Percentiles rank a stretch among this genome's conserved stretches.
Evolutionary conservation across 2,113 vertebrate species (phyloP).

Genomic region (Rhabdornis inornatus): DNA sequence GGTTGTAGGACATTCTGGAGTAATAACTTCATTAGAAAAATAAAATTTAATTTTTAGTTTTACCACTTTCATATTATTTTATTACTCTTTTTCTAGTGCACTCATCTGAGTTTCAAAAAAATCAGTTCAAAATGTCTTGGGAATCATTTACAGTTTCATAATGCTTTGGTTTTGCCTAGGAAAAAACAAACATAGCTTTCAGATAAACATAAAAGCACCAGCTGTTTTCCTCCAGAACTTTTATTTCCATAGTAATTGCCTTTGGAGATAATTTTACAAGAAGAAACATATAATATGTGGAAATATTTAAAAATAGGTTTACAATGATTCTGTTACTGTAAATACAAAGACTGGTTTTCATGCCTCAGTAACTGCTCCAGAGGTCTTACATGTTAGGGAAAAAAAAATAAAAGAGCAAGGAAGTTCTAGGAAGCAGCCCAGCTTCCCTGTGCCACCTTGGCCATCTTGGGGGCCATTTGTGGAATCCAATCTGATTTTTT

Average conservation of each 20-base stretch:
- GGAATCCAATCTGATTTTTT: background rate
- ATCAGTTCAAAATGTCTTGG: background rate
- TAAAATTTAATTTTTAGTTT: background rate
- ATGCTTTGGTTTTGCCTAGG: constrained; percentile 15
- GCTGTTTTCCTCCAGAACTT: constrained; percentile 31
- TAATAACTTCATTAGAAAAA: constrained; percentile 15
- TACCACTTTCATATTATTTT: background rate
- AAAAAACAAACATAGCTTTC: constrained; percentile 60
- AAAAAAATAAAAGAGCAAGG: background rate
- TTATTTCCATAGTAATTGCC: constrained; percentile 41
- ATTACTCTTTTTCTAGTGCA: background rate
- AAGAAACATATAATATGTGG: constrained; percentile 2
- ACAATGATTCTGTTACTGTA: background rate
- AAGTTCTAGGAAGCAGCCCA: background rate
- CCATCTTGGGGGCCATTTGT: background rate
- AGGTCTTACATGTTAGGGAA: background rate
- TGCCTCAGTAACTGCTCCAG: background rate
- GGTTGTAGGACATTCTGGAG: background rate
- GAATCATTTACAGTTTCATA: constrained; percentile 49
- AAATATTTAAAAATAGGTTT: constrained; percentile 55
- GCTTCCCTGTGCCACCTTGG: background rate
- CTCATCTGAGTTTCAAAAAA: constrained; percentile 22
- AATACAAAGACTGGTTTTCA: background rate
- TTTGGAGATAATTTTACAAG: constrained; percentile 49
- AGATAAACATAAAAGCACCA: constrained; percentile 51